Conservation (phyloP, 2,888 invertebrate species). For the Lepidocyrtoides sp. region DNA sequence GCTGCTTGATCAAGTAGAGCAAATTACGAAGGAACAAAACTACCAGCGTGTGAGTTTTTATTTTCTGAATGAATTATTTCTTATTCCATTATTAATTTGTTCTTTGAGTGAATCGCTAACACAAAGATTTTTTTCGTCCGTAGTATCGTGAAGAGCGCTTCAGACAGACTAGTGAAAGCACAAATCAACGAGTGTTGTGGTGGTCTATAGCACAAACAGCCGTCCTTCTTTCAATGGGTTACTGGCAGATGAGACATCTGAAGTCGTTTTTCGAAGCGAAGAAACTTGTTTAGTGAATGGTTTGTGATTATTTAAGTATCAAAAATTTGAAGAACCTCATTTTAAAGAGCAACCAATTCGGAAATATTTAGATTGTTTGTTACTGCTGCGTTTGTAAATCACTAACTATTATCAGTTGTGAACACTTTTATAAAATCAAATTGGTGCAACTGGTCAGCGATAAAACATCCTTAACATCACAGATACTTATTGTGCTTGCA, state of each 20-base stretch:
- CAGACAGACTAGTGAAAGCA: conserved; percentile 98
- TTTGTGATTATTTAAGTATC: conserved; percentile 9
- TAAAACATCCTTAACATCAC: background rate
- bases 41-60: conserved; percentile 94
- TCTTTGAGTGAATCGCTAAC: background rate
- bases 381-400: conserved; percentile 14
- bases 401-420: background rate
- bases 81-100: too few relatives aligned
- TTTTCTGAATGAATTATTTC: too few relatives aligned
- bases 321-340: conserved; percentile 21
- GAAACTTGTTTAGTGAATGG: conserved; percentile 93
- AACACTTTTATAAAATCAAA: conserved; percentile 7
- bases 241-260: conserved; percentile 99
- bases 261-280: conserved; percentile 99
- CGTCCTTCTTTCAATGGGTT: conserved; percentile 96
- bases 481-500: conserved; percentile 24
- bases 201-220: conserved; percentile 98
- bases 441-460: background rate
- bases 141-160: conserved; percentile 99
- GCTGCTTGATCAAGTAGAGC: conserved; percentile 98
- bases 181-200: conserved; percentile 97
- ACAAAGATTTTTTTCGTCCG: conserved; percentile 85
- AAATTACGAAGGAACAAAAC: conserved; percentile 99
- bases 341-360: conserved; percentile 2
- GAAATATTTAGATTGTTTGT: conserved; percentile 20